Conservation (phyloP, 2,797 vertebrate genomes). For the Delichon dasypus region DNA sequence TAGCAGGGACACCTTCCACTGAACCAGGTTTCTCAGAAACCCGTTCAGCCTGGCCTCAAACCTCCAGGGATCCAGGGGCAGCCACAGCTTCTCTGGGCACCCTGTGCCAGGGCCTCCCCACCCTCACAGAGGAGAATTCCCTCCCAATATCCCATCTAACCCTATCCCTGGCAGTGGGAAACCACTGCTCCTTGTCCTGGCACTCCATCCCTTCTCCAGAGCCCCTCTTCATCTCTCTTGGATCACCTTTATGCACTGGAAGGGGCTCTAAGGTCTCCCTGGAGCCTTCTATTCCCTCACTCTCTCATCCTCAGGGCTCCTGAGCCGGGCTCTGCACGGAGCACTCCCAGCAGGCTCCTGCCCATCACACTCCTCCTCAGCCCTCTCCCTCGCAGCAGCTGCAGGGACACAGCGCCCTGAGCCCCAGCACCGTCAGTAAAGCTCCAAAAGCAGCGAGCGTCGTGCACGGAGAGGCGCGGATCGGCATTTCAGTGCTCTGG, state of each 20-base stretch:
- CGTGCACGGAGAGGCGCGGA: fast-evolving
- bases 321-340: fast-evolving
- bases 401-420: background rate
- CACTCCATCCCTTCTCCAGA: background rate
- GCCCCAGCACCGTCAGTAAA: fast-evolving
- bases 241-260: background rate
- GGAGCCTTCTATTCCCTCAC: background rate
- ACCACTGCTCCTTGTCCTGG: background rate
- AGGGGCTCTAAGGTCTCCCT: background rate
- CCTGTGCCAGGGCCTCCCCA: background rate
- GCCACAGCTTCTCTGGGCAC: background rate
- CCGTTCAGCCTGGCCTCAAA: background rate
- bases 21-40: background rate
- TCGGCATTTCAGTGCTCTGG: background rate
- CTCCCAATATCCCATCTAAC: fast-evolving
- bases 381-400: background rate
- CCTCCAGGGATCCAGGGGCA: background rate
- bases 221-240: background rate
- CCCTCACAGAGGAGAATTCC: background rate
- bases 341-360: background rate
- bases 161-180: background rate
- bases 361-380: background rate
- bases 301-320: background rate
- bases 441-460: background rate
- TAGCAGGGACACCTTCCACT: background rate